phyloP scores from a whole-genome alignment of 2,113 vertebrate genomes.

The Amblyornis subalaris region DNA sequence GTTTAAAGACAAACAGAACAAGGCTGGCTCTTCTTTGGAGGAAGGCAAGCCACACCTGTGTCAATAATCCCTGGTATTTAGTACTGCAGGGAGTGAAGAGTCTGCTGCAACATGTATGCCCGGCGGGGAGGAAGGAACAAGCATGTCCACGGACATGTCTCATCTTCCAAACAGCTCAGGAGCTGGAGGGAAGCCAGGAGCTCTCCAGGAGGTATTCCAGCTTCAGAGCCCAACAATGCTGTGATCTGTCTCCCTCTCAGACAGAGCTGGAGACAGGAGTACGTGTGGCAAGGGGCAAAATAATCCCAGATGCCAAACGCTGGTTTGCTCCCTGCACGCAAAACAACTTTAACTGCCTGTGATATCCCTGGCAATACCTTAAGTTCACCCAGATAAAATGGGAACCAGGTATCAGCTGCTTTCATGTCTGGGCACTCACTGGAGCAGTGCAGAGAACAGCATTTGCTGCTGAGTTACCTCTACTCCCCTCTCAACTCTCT shows the following conservation, averaged over 20 bases:
- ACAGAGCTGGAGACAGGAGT: not conserved
- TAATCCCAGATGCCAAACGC: not conserved
- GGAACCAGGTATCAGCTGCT: not conserved
- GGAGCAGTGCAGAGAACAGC: not conserved
- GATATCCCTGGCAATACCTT: not conserved
- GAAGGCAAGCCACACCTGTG: slow-evolving; percentile 69
- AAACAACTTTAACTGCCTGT: not conserved
- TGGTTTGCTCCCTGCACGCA: not conserved
- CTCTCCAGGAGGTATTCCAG: not conserved
- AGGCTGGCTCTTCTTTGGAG: slow-evolving; percentile 21
- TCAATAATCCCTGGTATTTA: slow-evolving; percentile 75
- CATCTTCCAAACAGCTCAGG: slow-evolving; percentile 13
- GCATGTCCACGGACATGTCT: slow-evolving; percentile 32
- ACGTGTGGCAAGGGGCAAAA: not conserved
- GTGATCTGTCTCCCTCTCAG: not conserved
- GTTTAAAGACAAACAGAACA: slow-evolving; percentile 38
- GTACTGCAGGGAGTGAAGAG: slow-evolving; percentile 52
- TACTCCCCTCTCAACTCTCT: not conserved
- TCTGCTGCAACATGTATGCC: slow-evolving; percentile 69
- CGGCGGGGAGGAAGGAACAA: slow-evolving; percentile 37
- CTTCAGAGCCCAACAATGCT: not conserved
- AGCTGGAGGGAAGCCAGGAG: slow-evolving; percentile 7
- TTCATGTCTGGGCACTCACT: not conserved
- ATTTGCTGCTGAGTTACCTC: not conserved
- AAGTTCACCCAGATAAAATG: not conserved